Conservation (phyloP, 2,113 vertebrate genomes). For the Pedionomus torquatus region DNA sequence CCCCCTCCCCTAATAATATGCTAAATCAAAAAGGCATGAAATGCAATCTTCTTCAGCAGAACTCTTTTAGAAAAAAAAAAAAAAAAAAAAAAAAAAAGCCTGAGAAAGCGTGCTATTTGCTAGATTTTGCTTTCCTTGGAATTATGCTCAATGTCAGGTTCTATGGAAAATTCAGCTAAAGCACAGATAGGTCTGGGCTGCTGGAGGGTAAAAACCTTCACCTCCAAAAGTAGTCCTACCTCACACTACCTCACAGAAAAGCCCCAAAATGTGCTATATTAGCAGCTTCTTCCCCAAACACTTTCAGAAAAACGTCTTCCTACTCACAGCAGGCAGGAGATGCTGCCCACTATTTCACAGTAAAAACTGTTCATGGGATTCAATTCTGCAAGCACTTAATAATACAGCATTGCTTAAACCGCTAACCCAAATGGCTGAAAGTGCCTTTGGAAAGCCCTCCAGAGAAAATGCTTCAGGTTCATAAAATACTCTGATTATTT, state of each 20-base stretch:
- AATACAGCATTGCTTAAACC: background rate
- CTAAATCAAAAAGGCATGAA: constrained; percentile 19
- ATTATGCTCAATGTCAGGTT: background rate
- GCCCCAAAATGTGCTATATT: background rate
- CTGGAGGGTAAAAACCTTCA: background rate
- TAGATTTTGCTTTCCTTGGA: background rate
- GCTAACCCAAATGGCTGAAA: background rate
- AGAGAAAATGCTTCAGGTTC: background rate
- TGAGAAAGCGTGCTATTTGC: background rate
- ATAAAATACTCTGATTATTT: background rate
- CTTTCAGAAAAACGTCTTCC: constrained; percentile 13
- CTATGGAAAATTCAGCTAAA: background rate
- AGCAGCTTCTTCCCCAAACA: background rate
- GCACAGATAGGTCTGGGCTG: background rate
- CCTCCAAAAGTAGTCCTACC: background rate
- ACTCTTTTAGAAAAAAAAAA: background rate
- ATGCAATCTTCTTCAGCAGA: constrained; percentile 13
- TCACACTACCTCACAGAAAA: background rate
- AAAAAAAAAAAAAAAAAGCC: background rate
- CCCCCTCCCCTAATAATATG: background rate
- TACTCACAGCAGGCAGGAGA: constrained; percentile 10
- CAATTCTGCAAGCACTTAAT: constrained; percentile 9
- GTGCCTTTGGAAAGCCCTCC: background rate
- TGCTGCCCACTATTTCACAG: constrained; percentile 30
- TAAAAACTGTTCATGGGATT: background rate